Conservation (phyloP, 1,140 invertebrate genomes). For the Spodoptera litura region DNA sequence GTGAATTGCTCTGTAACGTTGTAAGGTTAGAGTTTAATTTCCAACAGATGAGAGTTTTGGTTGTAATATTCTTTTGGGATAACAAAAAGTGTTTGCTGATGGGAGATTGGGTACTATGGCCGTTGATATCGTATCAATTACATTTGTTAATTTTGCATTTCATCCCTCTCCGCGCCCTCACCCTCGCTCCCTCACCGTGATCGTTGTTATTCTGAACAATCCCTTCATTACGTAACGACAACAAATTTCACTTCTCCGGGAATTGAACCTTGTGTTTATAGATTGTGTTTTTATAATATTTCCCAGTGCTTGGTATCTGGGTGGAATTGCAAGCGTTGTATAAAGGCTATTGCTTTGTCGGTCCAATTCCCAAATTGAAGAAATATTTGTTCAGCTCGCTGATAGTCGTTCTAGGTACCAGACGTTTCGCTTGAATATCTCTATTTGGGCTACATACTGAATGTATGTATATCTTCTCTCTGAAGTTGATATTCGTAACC, state of each 20-base stretch:
- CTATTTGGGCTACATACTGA: too few relatives aligned
- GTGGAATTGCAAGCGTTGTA: too few relatives aligned
- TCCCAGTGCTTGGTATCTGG: too few relatives aligned
- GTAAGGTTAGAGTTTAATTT: conserved; percentile 8
- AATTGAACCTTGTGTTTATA: not conserved
- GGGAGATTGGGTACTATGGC: conserved; percentile 31
- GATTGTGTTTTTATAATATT: not conserved
- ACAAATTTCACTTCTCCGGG: conserved; percentile 1
- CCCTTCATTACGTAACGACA: conserved; percentile 7
- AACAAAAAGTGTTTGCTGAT: conserved; percentile 44
- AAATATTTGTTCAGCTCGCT: too few relatives aligned
- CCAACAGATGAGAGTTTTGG: not conserved
- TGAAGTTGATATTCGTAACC: too few relatives aligned
- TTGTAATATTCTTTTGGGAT: conserved; percentile 42
- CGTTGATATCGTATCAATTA: conserved; percentile 38
- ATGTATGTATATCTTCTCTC: too few relatives aligned
- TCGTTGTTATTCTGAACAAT: conserved; percentile 15
- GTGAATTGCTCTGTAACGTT: not conserved
- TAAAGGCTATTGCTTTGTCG: too few relatives aligned
- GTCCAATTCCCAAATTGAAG: too few relatives aligned
- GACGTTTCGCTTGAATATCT: too few relatives aligned
- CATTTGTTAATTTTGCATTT: conserved; percentile 47
- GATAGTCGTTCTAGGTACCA: too few relatives aligned
- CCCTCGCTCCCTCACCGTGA: conserved; percentile 15
- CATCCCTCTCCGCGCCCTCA: conserved; percentile 17